Evolutionary conservation across 2,888 invertebrate genomes (phyloP).

Genomic region (Lasius fuliginosus): DNA sequence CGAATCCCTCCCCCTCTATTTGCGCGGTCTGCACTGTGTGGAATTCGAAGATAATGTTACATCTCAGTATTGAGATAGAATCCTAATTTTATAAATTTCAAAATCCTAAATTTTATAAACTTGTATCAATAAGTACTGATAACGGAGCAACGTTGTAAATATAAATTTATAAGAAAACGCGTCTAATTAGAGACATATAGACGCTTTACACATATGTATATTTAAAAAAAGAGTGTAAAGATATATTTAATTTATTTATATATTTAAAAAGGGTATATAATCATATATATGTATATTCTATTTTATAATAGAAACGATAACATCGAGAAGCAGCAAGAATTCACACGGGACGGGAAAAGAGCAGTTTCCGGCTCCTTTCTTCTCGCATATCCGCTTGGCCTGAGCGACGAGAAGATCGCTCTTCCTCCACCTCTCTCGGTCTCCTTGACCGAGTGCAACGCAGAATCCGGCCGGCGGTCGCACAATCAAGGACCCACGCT

Average conservation of each 20-base stretch:
- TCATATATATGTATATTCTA: not conserved
- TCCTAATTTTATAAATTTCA: not conserved
- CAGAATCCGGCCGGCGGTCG: slow-evolving; percentile 18
- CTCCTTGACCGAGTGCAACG: slow-evolving; percentile 76
- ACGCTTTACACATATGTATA: not conserved
- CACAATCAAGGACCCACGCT: slow-evolving; percentile 70
- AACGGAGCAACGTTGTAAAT: not conserved
- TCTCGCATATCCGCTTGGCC: slow-evolving; percentile 44
- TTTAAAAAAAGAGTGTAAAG: too few relatives aligned
- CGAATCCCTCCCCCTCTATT: too few relatives aligned
- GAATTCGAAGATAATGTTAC: not conserved
- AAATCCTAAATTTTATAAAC: not conserved
- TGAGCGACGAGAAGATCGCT: slow-evolving; percentile 32
- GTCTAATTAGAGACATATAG: not conserved
- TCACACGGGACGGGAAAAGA: slow-evolving; percentile 14
- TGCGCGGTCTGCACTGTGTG: not conserved
- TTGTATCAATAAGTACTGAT: not conserved
- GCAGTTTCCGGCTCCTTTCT: slow-evolving; percentile 37
- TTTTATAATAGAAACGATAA: not conserved
- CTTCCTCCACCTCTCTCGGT: slow-evolving; percentile 57
- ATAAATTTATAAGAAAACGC: not conserved
- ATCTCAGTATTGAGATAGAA: not conserved
- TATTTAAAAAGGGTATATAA: too few relatives aligned
- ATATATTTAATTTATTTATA: too few relatives aligned
- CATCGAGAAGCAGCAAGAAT: not conserved